Conservation (phyloP, 2,113 vertebrate genomes). For the Notarius quadriscutis region DNA sequence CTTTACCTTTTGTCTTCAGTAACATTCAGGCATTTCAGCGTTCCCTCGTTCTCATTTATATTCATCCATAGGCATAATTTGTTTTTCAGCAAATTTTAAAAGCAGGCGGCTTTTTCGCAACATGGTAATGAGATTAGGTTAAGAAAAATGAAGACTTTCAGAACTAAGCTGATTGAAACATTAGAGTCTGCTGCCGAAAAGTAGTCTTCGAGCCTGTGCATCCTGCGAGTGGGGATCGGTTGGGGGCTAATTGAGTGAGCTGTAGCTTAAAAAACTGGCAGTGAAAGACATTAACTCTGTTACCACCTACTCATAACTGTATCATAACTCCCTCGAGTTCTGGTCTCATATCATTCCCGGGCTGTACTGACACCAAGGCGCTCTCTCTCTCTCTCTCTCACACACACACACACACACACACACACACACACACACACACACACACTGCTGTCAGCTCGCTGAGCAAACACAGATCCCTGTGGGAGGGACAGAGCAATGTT, state of each 20-base stretch:
- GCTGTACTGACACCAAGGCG: slow-evolving; percentile 30
- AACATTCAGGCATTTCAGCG: background rate
- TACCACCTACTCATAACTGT: slow-evolving; percentile 46
- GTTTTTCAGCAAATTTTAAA: background rate
- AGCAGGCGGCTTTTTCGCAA: slow-evolving; percentile 10
- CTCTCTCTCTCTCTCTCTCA: slow-evolving; percentile 2
- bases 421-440: slow-evolving; percentile 19
- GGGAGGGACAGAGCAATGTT: slow-evolving; percentile 59
- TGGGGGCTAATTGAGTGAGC: slow-evolving; percentile 44
- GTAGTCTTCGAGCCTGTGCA: background rate
- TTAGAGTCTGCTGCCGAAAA: slow-evolving; percentile 17
- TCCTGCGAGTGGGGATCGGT: slow-evolving; percentile 30
- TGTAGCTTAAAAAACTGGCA: slow-evolving; percentile 39
- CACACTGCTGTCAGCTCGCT: slow-evolving; percentile 62
- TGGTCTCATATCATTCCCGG: slow-evolving; percentile 41
- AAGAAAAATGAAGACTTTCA: background rate
- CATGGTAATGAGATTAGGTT: slow-evolving; percentile 22
- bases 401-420: slow-evolving; percentile 26
- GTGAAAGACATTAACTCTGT: slow-evolving; percentile 39
- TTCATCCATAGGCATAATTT: background rate
- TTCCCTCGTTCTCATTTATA: background rate
- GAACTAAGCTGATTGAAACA: slow-evolving; percentile 34
- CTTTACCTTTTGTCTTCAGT: background rate
- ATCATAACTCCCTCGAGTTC: slow-evolving; percentile 36
- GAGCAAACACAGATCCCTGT: slow-evolving; percentile 66